Evolutionary conservation across 2,888 invertebrate genomes (phyloP), one percentile per base, ranked within the genome.

Genomic region (Sepioteuthis lessoniana): DNA sequence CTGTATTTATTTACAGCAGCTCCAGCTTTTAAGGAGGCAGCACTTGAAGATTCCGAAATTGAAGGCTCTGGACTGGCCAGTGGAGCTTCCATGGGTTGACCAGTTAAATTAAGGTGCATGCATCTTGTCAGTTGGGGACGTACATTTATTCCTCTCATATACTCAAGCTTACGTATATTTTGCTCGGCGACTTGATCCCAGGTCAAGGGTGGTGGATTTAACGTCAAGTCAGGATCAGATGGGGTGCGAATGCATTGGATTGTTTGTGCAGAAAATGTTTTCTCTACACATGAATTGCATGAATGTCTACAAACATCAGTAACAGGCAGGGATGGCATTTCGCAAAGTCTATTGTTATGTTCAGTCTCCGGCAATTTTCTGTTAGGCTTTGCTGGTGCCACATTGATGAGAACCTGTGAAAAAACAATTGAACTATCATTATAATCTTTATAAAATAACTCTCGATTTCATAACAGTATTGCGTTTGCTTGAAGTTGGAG

Each of bases 51-150:
- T 97, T 98, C 98, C 0, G 98, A 98, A 31, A 98, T 97, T 0
- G 98, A 98, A 92, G 93, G 50, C 97, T 98, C 98, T 0, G 98
- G 98, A 94, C 98, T 98, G 25, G 98, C 98, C 42, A 98, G 97
- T 0, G 98, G 98, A 0, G 98, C 98, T 94, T 95, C 94, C 8
- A 95, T 95, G 93, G 95, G 94, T 35, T 95, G 95, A 47, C 94
- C 94, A 47, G 95, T 95, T 42, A 96, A 90, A 93, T 95, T 95
- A 90, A 95, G 94, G 35, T 95, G 95, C 76, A 95, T 93, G 94
- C 16, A 95, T 94, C 90, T 95, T 94, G 76, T 95, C 94, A 90
- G 95, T 95, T 95, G 94, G 90, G 95, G 95, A n/a, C n/a, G 38
- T 46, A 46, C 38, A 47, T 35, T 47, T 50, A 94, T 42, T 95